Conservation (phyloP, 2,888 invertebrate genomes). For the Aricia artaxerxes region DNA sequence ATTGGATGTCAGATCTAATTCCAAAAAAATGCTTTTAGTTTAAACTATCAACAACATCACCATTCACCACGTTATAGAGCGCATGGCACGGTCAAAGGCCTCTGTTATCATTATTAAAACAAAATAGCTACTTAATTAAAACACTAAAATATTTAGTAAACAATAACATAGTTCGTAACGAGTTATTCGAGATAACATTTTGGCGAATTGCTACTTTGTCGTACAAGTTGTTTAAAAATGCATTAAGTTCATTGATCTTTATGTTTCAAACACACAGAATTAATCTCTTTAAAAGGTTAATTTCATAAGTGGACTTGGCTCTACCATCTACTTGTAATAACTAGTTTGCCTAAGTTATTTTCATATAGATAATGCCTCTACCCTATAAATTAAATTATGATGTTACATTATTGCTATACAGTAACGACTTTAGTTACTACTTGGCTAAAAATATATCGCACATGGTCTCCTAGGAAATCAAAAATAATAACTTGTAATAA, state of each 20-base stretch:
- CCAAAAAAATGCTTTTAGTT: background rate
- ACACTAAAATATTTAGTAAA: background rate
- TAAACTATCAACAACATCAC: background rate
- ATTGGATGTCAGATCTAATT: too few relatives aligned
- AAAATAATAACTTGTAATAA: too few relatives aligned
- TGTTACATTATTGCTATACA: too few relatives aligned
- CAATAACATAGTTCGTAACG: background rate
- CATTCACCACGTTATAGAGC: background rate
- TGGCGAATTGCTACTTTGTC: background rate
- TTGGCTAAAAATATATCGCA: too few relatives aligned
- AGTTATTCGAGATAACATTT: background rate
- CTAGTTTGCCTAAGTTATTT: too few relatives aligned
- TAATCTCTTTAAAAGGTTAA: too few relatives aligned
- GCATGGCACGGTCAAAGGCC: background rate
- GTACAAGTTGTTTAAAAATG: background rate
- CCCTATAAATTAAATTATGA: too few relatives aligned
- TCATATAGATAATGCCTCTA: too few relatives aligned
- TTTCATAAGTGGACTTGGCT: too few relatives aligned
- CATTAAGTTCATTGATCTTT: background rate
- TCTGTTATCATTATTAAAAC: background rate
- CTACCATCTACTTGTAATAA: too few relatives aligned
- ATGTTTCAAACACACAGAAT: background rate
- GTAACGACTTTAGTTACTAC: too few relatives aligned
- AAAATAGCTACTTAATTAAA: background rate
- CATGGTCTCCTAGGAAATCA: too few relatives aligned